Conservation (phyloP, 1,140 invertebrate species). For the Orius insidiosus region DNA sequence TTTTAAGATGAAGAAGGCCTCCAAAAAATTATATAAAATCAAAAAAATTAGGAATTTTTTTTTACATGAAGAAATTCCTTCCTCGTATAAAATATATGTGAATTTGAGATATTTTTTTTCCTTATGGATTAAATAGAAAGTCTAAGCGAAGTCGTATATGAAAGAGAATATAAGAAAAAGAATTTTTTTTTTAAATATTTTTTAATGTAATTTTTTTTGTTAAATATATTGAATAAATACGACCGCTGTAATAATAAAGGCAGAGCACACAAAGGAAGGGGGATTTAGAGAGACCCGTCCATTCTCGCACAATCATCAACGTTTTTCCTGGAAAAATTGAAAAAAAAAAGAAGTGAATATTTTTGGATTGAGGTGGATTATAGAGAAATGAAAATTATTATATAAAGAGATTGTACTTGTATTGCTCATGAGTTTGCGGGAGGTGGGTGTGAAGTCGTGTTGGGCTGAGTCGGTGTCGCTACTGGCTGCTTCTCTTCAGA, state of each 20-base stretch:
- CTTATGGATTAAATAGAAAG: constrained; percentile 1
- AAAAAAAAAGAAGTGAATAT: no score
- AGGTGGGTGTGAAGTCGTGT: neutral
- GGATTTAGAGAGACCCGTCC: neutral
- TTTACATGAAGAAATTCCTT: neutral
- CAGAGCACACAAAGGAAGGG: neutral
- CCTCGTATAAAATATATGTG: neutral
- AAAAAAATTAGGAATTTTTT: no score
- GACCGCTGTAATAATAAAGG: no score
- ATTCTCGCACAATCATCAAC: constrained; percentile 7
- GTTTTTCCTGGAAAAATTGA: neutral
- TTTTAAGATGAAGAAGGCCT: no score
- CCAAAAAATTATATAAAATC: no score
- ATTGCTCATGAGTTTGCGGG: constrained; percentile 21
- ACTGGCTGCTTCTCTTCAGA: constrained; percentile 33
- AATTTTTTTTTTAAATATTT: constrained; percentile 2
- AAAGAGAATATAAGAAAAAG: constrained; percentile 1
- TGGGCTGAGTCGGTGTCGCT: constrained; percentile 10
- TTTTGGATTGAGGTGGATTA: no score
- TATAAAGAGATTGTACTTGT: constrained; percentile 9
- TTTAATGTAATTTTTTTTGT: neutral
- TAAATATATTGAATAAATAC: constrained; percentile 1
- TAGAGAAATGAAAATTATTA: no score
- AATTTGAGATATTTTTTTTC: neutral
- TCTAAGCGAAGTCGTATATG: neutral